Evolutionary conservation across 1,140 invertebrate species (phyloP), one percentile per base, ranked within the genome.

Genomic region (Daktulosphaira vitifoliae): DNA sequence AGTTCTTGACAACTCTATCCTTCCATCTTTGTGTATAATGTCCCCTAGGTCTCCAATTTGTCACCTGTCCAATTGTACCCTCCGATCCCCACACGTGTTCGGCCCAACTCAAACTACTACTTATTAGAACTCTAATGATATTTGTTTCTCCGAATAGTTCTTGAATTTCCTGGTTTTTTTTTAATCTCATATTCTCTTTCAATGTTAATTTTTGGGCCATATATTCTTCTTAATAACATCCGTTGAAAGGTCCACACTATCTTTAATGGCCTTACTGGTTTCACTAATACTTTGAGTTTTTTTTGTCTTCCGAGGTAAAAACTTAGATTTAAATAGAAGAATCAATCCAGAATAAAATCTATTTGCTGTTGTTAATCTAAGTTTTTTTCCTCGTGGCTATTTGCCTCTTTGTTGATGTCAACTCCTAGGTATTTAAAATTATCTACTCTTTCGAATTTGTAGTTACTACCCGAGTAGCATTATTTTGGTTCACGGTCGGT

Each of bases 141-240:
- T 49, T 48, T 25, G 29, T 6, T 48, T 65, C 46, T 23, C 26
- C 26, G 26, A 22, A 64, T 49, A 64, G 39, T 20, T 49, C 16
- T 64, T 48, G 7, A 15, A 64, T 26, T 22, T 64, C 42, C 26
- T 37, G 39, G 7, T 64, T n/a, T 64, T 49, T 20, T 64, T 29
- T 42, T 64, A 22, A 26, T 48, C 44, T 18, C 16, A 20, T 46
- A 46, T 46, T 46, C 16, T 18, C 44, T 16, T 46, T 46, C 44
- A 46, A 3, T 20, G 44, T 46, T 46, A 18, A 18, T 46, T 46
- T 46, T 46, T 15, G 16, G 16, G 8, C 44, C 44, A 46, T 18
- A 46, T 3, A 46, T 46, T 46, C 44, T 46, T 46, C 44, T 46
- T 46, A 46, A 46, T 46, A 46, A 18, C 44, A 18, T 46, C 44